A percentile compares a stretch with the other conserved stretches of the same genome.
Conservation (phyloP, 2,797 vertebrate species). For the Molossus alvarezi region DNA sequence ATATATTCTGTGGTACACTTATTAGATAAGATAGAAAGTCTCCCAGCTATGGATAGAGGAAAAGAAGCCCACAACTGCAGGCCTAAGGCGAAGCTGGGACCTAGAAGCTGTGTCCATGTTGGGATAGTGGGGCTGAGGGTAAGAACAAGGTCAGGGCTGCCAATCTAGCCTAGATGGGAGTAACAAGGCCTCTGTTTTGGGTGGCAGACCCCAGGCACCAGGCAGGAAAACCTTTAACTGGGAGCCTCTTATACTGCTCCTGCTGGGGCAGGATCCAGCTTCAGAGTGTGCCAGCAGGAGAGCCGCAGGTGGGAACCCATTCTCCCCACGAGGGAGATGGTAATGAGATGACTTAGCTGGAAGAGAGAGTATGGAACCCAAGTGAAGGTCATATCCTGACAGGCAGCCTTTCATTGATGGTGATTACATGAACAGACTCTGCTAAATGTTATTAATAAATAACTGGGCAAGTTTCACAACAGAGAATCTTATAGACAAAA, state of each 20-base stretch:
- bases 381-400: conserved; percentile 32
- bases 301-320: background rate
- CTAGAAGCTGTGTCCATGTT: background rate
- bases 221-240: background rate
- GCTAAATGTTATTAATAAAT: conserved; percentile 63
- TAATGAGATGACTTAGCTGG: conserved; percentile 44
- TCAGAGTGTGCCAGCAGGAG: background rate
- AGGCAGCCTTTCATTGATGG: conserved; percentile 55
- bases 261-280: background rate
- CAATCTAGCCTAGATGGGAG: background rate
- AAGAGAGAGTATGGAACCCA: background rate
- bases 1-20: background rate
- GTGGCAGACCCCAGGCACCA: background rate
- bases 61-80: background rate
- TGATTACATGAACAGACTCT: background rate
- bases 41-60: background rate
- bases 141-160: background rate
- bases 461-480: conserved; percentile 55
- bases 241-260: background rate
- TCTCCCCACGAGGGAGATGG: background rate
- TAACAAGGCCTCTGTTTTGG: background rate
- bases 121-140: background rate
- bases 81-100: background rate
- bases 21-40: background rate
- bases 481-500: conserved; percentile 43